Percentiles rank a stretch among this genome's conserved stretches.
These are phyloP conservation scores for Lucilia cuprina DNA, from an alignment of 1,140 invertebrate genomes.

Conservation along the genomic window DNA sequence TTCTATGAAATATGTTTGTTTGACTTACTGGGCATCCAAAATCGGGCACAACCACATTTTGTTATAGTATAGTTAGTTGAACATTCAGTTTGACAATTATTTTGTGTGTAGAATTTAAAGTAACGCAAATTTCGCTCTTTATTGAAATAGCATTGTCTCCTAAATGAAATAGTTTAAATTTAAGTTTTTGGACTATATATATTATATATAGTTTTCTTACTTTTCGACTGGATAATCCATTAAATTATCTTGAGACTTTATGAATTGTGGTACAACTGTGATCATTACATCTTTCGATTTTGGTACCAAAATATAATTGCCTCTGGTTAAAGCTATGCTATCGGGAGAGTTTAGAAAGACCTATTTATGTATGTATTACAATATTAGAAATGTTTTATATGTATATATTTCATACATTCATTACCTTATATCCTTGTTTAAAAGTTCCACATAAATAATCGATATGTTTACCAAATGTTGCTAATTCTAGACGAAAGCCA, in stretches of 20 bases:
- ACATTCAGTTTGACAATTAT: conserved; percentile 79
- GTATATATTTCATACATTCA: no score
- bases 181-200: no score
- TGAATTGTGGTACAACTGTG: conserved; percentile 63
- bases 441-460: conserved; percentile 65
- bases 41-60: conserved; percentile 72
- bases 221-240: conserved; percentile 65
- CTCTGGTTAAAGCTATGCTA: conserved; percentile 66
- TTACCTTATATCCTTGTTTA: conserved; percentile 65
- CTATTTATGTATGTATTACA: conserved; percentile 64
- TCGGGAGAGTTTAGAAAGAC: conserved; percentile 64
- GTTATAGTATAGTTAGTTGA: conserved; percentile 74
- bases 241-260: conserved; percentile 63
- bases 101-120: conserved; percentile 76
- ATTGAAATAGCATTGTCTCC: conserved; percentile 71
- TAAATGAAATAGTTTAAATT: conserved; percentile 53
- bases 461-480: conserved; percentile 52
- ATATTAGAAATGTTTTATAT: no score
- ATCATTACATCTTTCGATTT: conserved; percentile 68
- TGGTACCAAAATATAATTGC: conserved; percentile 69
- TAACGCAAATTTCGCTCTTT: conserved; percentile 68
- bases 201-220: conserved; percentile 48
- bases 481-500: conserved; percentile 62
- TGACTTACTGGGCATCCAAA: conserved; percentile 73
- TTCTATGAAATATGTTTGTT: no score